Percentiles rank a stretch among this genome's conserved stretches.
phyloP scores from a whole-genome alignment of 2,888 invertebrate genomes.

The Drosophila austrosaltans region DNA sequence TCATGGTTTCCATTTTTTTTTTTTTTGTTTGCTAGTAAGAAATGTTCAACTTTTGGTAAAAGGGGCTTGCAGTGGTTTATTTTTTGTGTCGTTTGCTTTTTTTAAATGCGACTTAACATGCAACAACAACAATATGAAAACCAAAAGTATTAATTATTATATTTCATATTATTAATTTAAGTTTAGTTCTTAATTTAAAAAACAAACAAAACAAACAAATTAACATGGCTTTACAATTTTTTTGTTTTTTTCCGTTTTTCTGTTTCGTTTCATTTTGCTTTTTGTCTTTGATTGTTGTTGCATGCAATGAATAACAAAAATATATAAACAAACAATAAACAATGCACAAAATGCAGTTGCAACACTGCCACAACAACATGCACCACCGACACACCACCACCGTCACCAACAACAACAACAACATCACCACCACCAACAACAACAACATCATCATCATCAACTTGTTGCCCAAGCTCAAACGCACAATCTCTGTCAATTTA shows the following conservation, averaged over 20 bases:
- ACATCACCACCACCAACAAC: slow-evolving; percentile 57
- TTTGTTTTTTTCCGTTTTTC: slow-evolving; percentile 32
- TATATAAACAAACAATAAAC: slow-evolving; percentile 35
- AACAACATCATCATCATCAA: slow-evolving; percentile 67
- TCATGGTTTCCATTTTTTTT: not conserved
- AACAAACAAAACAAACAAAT: slow-evolving; percentile 25
- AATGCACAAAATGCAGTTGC: slow-evolving; percentile 50
- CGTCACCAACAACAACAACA: slow-evolving; percentile 41
- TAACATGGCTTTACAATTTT: not conserved
- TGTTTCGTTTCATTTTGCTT: slow-evolving; percentile 48
- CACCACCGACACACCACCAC: slow-evolving; percentile 50
- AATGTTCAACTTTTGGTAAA: slow-evolving; percentile 30
- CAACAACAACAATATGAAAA: slow-evolving; percentile 60
- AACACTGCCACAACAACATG: slow-evolving; percentile 47
- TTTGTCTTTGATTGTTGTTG: slow-evolving; percentile 65
- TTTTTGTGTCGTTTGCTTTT: not conserved
- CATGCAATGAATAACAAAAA: slow-evolving; percentile 51
- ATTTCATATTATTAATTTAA: slow-evolving; percentile 23
- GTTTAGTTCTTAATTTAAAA: slow-evolving; percentile 18
- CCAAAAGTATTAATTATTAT: not conserved
- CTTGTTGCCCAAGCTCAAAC: slow-evolving; percentile 75
- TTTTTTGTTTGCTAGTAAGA: slow-evolving; percentile 9
- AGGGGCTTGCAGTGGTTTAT: not conserved
- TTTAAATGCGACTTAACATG: slow-evolving; percentile 45
- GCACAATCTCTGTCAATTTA: slow-evolving; percentile 83